Base-by-base conservation (phyloP, 2,113 vertebrate species). In the Oophaga pumilio region DNA sequence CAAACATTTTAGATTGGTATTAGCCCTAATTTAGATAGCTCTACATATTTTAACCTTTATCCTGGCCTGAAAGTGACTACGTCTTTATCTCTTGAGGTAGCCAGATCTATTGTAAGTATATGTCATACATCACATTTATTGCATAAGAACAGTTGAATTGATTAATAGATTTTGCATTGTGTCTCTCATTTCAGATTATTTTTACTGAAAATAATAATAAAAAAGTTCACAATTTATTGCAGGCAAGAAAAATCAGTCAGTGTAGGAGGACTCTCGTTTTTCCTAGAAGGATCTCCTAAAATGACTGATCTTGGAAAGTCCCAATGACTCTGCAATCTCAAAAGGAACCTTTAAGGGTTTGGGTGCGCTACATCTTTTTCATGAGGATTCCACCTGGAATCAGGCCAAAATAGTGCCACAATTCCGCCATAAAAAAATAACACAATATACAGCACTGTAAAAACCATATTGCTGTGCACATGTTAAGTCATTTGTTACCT, bases 91-190 rank as follows among this genome's bases (percentile, higher is more conserved):
- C 69, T 43, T 73, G 69, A 43, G 26, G 76, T 56, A 77, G 76
- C 49, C 76, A 56, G 49, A 52, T 53, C 1, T 76, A 52, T 76
- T 69, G 69, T 73, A 28, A 71, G 68, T 71, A 33, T 68, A 64
- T 71, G 68, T 71, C 26, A 28, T 71, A 71, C 15, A 71, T 71
- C 68, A 71, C 14, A 33, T 71, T 71, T 71, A 73, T 73, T 43
- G 26, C 15, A 33, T 73, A 73, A 33, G 28, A 73, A 73, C 14
- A 33, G 28, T 17, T 43, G 14, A 33, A 14, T 17, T 43, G 14
- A 73, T 73, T 15, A 43, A 73, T 73, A 18, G 14, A 73, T 73
- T 73, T 18, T 43, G 26, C 28, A 43, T 73, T 33, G 43, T 73
- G 69, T 18, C 14, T 43, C 28, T 43, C 28, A 17, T 73, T 33